phyloP scores from a whole-genome alignment of 2,888 invertebrate species.

The Oasisia sp. region DNA sequence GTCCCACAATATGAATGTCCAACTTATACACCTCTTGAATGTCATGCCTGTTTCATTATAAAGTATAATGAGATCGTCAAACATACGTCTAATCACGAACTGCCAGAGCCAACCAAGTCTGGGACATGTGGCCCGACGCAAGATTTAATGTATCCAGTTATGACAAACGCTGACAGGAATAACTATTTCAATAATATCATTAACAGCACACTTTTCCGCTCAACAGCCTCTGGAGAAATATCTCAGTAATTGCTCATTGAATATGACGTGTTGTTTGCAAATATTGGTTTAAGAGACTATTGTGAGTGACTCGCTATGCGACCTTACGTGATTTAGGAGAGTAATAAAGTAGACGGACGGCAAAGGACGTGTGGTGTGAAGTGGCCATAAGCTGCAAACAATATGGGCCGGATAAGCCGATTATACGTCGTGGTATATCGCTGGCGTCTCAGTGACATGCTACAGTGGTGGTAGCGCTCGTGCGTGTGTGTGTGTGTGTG shows the following conservation, averaged over 20 bases:
- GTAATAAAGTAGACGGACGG: background rate
- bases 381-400: background rate
- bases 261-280: background rate
- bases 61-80: no score
- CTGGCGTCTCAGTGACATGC: background rate
- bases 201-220: background rate
- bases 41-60: no score
- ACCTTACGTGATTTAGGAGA: slow-evolving; percentile 9
- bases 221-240: background rate
- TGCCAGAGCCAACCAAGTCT: no score
- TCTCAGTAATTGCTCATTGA: background rate
- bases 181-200: background rate
- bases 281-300: background rate
- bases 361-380: background rate
- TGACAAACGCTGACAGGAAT: background rate
- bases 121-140: no score
- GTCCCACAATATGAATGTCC: no score
- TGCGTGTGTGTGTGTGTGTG: no score
- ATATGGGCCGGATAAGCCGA: background rate
- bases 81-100: no score
- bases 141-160: no score
- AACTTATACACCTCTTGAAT: no score
- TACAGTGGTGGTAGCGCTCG: background rate
- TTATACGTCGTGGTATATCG: background rate
- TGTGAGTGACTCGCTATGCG: background rate